A percentile compares a stretch with the other conserved stretches of the same genome.
Evolutionary conservation across 2,888 invertebrate genomes (phyloP).

Genomic region (Brachylomia viminalis): DNA sequence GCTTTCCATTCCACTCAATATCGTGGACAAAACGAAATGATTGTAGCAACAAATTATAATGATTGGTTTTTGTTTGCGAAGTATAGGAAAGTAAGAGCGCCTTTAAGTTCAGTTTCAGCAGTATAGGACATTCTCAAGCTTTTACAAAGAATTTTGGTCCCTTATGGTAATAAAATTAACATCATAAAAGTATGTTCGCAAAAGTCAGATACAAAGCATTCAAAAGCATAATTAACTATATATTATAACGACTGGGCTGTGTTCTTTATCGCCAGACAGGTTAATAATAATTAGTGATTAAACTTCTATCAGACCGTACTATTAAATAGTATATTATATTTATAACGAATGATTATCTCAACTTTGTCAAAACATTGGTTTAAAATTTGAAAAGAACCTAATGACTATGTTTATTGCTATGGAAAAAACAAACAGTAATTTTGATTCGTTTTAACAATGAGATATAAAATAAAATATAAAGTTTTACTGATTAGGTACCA

Average conservation of each 20-base stretch:
- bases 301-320: constrained; percentile 1
- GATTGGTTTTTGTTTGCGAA: too few species aligned
- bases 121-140: neutral
- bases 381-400: neutral
- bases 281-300: constrained; percentile 21
- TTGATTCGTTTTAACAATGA: constrained; percentile 6
- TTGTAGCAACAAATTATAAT: neutral
- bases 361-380: constrained; percentile 2
- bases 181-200: constrained; percentile 3
- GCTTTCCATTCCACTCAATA: neutral
- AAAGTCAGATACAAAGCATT: neutral
- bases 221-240: neutral
- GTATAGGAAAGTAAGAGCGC: too few species aligned
- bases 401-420: constrained; percentile 9
- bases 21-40: neutral
- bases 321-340: neutral
- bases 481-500: constrained; percentile 36
- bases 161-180: neutral
- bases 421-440: neutral
- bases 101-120: neutral
- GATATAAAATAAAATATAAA: constrained; percentile 25
- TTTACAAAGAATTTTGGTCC: neutral
- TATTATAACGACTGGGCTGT: neutral
- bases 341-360: neutral
- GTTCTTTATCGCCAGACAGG: constrained; percentile 1